These are phyloP conservation scores for Myiopsitta monachus DNA, from an alignment of 2,113 vertebrate species.

Conservation along the genomic window DNA sequence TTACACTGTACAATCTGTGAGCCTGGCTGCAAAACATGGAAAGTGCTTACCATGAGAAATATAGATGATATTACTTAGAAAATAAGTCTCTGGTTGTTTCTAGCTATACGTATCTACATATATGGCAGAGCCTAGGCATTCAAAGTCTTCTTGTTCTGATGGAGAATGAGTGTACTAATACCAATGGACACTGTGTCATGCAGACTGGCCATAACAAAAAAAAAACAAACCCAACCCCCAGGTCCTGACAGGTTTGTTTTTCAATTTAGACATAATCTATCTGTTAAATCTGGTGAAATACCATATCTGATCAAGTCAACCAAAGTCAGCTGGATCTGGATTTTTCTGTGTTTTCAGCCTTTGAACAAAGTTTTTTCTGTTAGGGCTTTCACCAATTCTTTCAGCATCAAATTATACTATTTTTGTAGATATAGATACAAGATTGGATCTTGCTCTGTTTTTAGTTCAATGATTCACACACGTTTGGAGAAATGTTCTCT, in stretches of 20 bases:
- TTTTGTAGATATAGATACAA: background rate
- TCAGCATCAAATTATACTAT: background rate
- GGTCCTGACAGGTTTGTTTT: background rate
- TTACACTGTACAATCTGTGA: background rate
- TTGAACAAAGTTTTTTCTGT: background rate
- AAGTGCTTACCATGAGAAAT: background rate
- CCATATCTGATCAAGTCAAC: background rate
- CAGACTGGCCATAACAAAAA: background rate
- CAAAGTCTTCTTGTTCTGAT: background rate
- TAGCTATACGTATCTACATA: background rate
- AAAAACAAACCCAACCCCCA: accelerated
- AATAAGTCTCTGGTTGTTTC: background rate
- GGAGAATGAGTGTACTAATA: background rate
- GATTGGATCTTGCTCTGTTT: background rate
- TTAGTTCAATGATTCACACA: background rate
- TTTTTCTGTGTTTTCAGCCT: background rate
- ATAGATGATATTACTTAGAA: background rate
- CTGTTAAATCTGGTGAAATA: background rate
- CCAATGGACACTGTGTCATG: background rate
- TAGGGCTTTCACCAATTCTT: background rate
- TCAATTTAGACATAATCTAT: background rate
- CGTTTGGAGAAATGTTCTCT: background rate
- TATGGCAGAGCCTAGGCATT: background rate
- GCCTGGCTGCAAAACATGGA: background rate
- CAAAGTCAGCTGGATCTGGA: background rate